These are phyloP conservation scores for Caenorhabditis briggsae DNA, from an alignment of 1,140 invertebrate species.

Conservation along the genomic window DNA sequence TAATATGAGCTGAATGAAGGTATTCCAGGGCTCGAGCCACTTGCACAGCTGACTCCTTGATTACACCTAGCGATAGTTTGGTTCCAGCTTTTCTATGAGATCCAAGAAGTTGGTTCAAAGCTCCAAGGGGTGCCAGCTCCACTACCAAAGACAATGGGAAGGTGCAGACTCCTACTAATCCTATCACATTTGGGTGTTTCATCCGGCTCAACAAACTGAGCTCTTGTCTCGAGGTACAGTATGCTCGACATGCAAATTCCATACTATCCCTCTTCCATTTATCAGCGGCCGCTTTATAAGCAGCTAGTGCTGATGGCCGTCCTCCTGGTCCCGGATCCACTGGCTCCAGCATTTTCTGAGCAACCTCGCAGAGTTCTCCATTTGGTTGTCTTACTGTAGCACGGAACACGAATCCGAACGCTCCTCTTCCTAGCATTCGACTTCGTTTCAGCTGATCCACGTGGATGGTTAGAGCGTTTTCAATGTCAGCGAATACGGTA, in stretches of 20 bases:
- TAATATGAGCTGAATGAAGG: slow-evolving; percentile 91
- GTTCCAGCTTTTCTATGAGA: slow-evolving; percentile 88
- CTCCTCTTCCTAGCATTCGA: slow-evolving; percentile 89
- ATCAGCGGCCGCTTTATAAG: slow-evolving; percentile 83
- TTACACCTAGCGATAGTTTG: slow-evolving; percentile 85
- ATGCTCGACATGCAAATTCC: slow-evolving; percentile 92
- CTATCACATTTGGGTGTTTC: slow-evolving; percentile 91
- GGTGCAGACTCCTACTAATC: slow-evolving; percentile 86
- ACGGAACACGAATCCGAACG: slow-evolving; percentile 96
- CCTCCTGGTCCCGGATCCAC: slow-evolving; percentile 88
- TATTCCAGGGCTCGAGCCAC: slow-evolving; percentile 94
- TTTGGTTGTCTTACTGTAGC: slow-evolving; percentile 83
- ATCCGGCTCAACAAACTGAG: slow-evolving; percentile 88
- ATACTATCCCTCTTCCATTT: slow-evolving; percentile 92
- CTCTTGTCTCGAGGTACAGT: slow-evolving; percentile 93
- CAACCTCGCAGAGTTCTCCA: slow-evolving; percentile 82
- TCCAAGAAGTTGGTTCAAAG: slow-evolving; percentile 86
- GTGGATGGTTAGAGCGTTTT: slow-evolving; percentile 85
- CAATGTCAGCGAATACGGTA: slow-evolving; percentile 88
- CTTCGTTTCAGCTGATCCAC: slow-evolving; percentile 86
- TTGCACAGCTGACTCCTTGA: slow-evolving; percentile 89
- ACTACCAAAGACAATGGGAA: slow-evolving; percentile 91
- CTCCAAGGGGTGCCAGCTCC: slow-evolving; percentile 90
- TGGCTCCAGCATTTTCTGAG: slow-evolving; percentile 94
- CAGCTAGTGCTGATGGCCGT: slow-evolving; percentile 84